Base-by-base conservation (phyloP, 2,797 vertebrate genomes). In the Phrynocephalus forsythii region DNA sequence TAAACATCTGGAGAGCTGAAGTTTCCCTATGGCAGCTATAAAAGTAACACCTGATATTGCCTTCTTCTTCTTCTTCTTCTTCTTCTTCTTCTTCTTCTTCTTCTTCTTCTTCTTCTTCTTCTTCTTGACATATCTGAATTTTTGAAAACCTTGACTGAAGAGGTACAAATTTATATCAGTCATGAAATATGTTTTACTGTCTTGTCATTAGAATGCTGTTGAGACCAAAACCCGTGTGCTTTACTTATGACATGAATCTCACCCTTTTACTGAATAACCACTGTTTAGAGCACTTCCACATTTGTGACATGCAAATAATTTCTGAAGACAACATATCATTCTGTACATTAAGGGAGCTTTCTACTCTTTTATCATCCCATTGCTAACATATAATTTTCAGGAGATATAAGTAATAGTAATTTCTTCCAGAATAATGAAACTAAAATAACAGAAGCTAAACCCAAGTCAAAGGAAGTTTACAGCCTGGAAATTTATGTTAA, bases 161-260 rank as follows among this genome's bases (percentile, higher is more conserved):
- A 84, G 77, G 15, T 79, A n/a, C 72, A 50, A 83, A 30, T 28
- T 20, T 63, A 22, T 71, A 87, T 20, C 4, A 18, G 15, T 69
- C 30, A 60, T 48, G 66, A 71, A 48, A 60, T 38, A 18, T 20
- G 63, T 68, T 88, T 80, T 84, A 71, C 66, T 79, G 76, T 22
- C 50, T 84, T 84, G 50, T 48, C 82, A 84, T 48, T 22, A 56
- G 48, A 87, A 56, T 52, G 20, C n/a, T 72, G 52, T 80, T 9
- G 24, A 72, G 38, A 60, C 9, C 50, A 10, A 11, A 50, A 26
- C 50, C n/a, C 72, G 38, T 9, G 26, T 33, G 66, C 30, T 80
- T 79, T 72, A 75, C 52, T 69, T 72, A 3, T 66, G n/a, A 84
- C 50, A 33, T 20, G n/a, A 88, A 28, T n/a, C 3, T 73, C 38